phyloP scores from a whole-genome alignment of 2,113 vertebrate genomes.

The Boleophthalmus pectinirostris region DNA sequence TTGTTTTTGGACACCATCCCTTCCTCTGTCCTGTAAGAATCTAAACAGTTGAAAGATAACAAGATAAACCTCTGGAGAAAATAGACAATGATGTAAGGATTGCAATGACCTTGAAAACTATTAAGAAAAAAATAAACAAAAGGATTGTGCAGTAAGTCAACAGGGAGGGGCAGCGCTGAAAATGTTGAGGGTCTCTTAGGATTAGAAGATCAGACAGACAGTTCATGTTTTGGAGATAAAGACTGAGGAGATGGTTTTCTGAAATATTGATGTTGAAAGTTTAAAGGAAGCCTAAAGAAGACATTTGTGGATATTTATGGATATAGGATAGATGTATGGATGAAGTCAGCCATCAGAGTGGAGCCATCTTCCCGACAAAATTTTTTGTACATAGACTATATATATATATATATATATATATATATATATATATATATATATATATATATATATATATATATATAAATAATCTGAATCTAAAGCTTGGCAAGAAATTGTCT shows the following conservation, averaged over 20 bases:
- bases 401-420: no score
- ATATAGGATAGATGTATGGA: background rate
- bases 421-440: no score
- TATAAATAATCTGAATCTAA: no score
- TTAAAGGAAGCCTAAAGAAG: background rate
- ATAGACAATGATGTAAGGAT: conserved; percentile 16
- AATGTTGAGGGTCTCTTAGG: background rate
- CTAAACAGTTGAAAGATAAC: conserved; percentile 30
- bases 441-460: no score
- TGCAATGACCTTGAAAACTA: background rate
- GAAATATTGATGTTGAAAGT: background rate
- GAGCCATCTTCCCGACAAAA: no score
- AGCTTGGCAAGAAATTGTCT: no score
- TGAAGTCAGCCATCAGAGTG: no score
- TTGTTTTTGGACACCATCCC: conserved; percentile 53
- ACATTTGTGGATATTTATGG: background rate
- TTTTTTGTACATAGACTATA: no score
- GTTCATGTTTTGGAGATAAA: background rate
- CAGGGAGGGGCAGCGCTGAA: background rate
- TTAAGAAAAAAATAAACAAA: background rate
- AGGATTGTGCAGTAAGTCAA: background rate
- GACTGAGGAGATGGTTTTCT: background rate
- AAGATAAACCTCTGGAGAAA: conserved; percentile 12
- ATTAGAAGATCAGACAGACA: background rate
- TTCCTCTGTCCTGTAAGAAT: conserved; percentile 21